Base-by-base conservation (phyloP, 2,113 vertebrate species). In the Brienomyrus longianalis region DNA sequence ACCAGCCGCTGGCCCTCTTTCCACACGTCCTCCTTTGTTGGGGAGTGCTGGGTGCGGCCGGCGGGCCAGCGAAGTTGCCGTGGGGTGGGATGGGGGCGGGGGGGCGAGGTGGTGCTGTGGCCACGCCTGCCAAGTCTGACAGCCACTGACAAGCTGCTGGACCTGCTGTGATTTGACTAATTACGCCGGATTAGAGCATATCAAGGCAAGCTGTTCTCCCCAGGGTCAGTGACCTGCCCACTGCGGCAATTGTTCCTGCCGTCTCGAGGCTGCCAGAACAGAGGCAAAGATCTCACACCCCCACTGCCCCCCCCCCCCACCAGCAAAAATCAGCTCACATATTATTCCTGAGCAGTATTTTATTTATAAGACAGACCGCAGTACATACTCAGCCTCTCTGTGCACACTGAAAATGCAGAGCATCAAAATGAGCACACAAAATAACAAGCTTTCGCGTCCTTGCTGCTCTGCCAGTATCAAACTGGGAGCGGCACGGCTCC, bases 161-260 rank as follows among this genome's bases (percentile, higher is more conserved):
- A 96, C 96, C 96, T 97, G 96, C 98, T 99, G 98, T 98, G 98
- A 87, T 87, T 87, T 87, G 97, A 98, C 98, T 99, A 99, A 99
- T 99, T 98, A 98, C 97, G 96, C 95, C 94, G 97, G 98, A 98
- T 99, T 99, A 98, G 96, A 97, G 96, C 97, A 98, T 98, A 98
- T 98, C 98, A 99, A 98, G 97, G 98, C 98, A 98, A 98, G 97
- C 97, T 98, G 98, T 98, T 99, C 98, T 97, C 97, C 98, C 96
- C 94, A 95, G 97, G 98, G 98, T 97, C 97, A 97, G 95, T 97
- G 97, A 97, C 97, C 97, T 96, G 95, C 96, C 96, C 97, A 96
- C 94, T 96, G 91, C 51, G 85, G 85, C 84, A 86, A 86, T 51
- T 86, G 84, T 86, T 51, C 48, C 47, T 48, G n/a, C 84, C 48